Evolutionary conservation across 2,797 vertebrate genomes (phyloP).

Genomic region (Chrysocyon brachyurus): DNA sequence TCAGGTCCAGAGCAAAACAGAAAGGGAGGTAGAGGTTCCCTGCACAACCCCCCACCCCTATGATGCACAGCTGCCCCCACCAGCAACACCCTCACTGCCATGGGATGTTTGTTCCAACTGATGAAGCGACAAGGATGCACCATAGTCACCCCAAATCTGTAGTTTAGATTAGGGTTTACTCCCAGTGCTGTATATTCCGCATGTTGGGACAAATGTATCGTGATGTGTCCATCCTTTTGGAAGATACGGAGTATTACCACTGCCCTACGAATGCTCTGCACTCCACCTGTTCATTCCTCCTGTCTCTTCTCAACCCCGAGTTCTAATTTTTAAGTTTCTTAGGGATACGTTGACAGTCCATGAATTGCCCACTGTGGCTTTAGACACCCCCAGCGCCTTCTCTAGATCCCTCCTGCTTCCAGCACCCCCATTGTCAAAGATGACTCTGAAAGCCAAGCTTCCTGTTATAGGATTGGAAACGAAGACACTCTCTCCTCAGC

Average conservation of each 20-base stretch:
- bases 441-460: not conserved
- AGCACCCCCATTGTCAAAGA: not conserved
- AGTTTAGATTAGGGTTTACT: not conserved
- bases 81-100: not conserved
- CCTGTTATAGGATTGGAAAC: not conserved
- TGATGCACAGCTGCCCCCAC: not conserved
- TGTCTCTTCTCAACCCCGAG: not conserved
- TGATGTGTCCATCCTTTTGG: too few species aligned
- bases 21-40: not conserved
- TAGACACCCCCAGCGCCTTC: not conserved
- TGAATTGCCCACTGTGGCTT: not conserved
- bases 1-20: not conserved
- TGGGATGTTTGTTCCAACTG: not conserved
- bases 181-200: not conserved
- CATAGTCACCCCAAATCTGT: not conserved
- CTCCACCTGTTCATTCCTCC: not conserved
- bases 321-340: not conserved
- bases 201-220: not conserved
- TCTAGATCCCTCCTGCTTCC: not conserved
- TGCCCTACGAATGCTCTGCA: not conserved
- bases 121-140: not conserved
- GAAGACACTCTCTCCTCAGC: not conserved
- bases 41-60: fast-evolving
- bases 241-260: not conserved
- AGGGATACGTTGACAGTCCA: not conserved